A percentile compares a stretch with the other conserved stretches of the same genome.
Evolutionary conservation across 2,888 invertebrate genomes (phyloP).

Genomic region (Nipponacmea schrenckii): DNA sequence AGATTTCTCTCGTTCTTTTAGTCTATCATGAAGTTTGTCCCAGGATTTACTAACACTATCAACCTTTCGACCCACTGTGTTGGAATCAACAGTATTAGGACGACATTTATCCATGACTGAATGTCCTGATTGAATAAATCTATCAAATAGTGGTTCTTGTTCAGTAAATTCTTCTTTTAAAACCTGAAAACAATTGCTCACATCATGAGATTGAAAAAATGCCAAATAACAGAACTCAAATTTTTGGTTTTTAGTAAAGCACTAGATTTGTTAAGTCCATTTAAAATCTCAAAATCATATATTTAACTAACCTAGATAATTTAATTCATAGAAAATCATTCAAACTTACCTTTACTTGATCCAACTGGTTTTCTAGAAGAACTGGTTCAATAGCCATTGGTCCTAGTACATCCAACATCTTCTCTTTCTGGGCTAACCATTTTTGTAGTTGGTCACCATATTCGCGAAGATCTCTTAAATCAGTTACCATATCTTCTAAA

Average conservation of each 20-base stretch:
- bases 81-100: conserved; percentile 65
- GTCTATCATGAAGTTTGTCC: conserved; percentile 77
- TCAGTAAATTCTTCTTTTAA: conserved; percentile 93
- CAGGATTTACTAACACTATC: conserved; percentile 78
- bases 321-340: not conserved
- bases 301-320: not conserved
- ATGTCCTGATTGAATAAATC: conserved; percentile 84
- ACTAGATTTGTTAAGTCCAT: not conserved
- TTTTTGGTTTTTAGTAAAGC: too few relatives aligned
- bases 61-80: conserved; percentile 68
- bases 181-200: conserved; percentile 73
- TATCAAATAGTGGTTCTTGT: conserved; percentile 89
- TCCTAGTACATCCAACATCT: conserved; percentile 93
- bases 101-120: conserved; percentile 76
- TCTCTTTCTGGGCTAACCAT: conserved; percentile 92
- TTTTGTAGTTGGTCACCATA: conserved; percentile 83
- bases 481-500: conserved; percentile 74
- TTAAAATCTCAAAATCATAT: not conserved
- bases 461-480: conserved; percentile 91
- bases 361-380: conserved; percentile 94
- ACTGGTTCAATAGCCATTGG: conserved; percentile 95
- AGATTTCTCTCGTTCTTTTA: conserved; percentile 70
- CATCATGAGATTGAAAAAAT: not conserved
- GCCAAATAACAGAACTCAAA: too few relatives aligned
- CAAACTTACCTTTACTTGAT: conserved; percentile 75